Evolutionary conservation across 1,140 invertebrate genomes (phyloP).

Genomic region (Cydia fagiglandana): DNA sequence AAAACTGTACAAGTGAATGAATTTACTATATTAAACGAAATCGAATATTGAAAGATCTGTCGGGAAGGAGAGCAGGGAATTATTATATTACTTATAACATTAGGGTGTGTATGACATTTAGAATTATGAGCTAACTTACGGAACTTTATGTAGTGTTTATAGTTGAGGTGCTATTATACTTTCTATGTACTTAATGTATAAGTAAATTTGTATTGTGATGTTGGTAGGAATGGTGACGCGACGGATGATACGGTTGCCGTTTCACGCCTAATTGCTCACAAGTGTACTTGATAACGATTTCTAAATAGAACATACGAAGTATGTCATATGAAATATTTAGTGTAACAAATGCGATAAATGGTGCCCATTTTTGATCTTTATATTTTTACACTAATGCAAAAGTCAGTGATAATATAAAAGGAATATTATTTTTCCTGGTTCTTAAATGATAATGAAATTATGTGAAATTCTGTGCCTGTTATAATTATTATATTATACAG

Average conservation of each 20-base stretch:
- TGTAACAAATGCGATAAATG: conserved; percentile 1
- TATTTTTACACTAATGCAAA: conserved; percentile 6
- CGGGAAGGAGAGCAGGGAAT: conserved; percentile 3
- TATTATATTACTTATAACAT: conserved; percentile 3
- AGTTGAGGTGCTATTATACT: conserved; percentile 28
- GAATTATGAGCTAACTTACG: neutral
- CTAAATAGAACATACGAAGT: conserved; percentile 1
- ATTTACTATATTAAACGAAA: conserved; percentile 16
- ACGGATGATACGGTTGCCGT: neutral
- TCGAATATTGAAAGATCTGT: conserved; percentile 30
- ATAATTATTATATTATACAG: conserved; percentile 8
- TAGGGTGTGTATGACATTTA: conserved; percentile 25
- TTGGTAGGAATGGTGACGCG: neutral
- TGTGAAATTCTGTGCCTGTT: conserved; percentile 28
- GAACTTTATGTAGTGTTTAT: conserved; percentile 12
- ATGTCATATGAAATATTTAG: neutral
- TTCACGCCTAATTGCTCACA: conserved; percentile 1
- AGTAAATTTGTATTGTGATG: conserved; percentile 22
- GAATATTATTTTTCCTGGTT: conserved; percentile 19
- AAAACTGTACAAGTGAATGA: conserved; percentile 20
- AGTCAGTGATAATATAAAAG: conserved; percentile 4
- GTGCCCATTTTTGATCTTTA: neutral
- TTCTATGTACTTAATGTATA: conserved; percentile 26
- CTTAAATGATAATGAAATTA: conserved; percentile 1
- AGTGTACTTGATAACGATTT: conserved; percentile 21